Base-by-base conservation (phyloP, 2,888 invertebrate species). In the Tubiluchus corallicola region DNA sequence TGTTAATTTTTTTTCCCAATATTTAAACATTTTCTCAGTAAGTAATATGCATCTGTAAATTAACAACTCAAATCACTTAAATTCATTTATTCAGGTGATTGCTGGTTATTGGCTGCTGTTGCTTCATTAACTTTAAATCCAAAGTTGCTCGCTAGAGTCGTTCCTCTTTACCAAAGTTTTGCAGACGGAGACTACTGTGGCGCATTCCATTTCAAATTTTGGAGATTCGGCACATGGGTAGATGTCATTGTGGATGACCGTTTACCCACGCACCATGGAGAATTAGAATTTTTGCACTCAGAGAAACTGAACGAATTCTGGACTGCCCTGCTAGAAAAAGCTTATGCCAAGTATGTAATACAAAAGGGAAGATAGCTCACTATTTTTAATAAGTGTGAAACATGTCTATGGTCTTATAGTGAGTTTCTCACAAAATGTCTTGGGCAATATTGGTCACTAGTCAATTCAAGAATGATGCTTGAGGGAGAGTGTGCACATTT, bases 111-210 rank as follows among this genome's bases (percentile, higher is more conserved):
- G 55, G 68, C 68, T 18, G 96, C 96, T 3, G 81, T 88, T 1
- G 92, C 94, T 9, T 88, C 87, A 66, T 69, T 96, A 20, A 92
- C 94, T 0, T 71, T 92, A 55, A 79, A 85, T 60, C 72, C 74
- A 48, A 75, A 79, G 58, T 70, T 96, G 45, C 90, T 98, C 71
- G 79, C 82, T 69, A 82, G 87, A 69, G 87, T 98, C 48, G 88
- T 98, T 39, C 92, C 94, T 2, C 82, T 84, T 56, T 90, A 92
- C 59, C 96, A 98, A 68, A 76, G 77, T 57, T 98, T 98, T 61
- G 56, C 55, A 3, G 76, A 78, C 21, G 82, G 83, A 48, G 80
- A 84, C 56, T 98, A 98, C 61, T 83, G 88, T 9, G 96, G 94
- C 38, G 77, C 88, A 53, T 90, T 92, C 66, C 87, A 85, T 64